Percentiles rank a stretch among this genome's conserved stretches.
These are phyloP conservation scores for Clitarchus hookeri DNA, from an alignment of 2,888 invertebrate species.

Conservation along the genomic window DNA sequence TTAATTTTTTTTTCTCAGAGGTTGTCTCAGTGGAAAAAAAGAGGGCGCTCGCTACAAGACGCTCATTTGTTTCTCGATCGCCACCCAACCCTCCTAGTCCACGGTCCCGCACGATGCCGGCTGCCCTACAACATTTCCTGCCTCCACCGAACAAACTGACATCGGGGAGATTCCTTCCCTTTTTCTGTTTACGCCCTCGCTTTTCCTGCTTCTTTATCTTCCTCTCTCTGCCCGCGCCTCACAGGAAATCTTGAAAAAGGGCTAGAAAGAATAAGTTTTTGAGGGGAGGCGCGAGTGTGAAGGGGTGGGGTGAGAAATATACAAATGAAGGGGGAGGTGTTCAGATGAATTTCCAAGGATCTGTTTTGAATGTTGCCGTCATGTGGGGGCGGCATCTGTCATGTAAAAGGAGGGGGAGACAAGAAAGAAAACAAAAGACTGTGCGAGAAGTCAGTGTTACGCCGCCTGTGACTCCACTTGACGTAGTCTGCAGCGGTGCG, in stretches of 20 bases:
- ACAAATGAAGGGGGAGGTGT: neutral
- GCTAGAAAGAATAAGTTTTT: neutral
- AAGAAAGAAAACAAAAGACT: conserved; percentile 3
- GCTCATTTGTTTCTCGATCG: conserved; percentile 1
- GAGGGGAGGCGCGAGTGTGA: neutral
- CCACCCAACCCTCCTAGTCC: neutral
- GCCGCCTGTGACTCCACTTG: neutral
- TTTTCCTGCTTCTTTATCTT: conserved; percentile 18
- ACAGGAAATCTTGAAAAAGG: neutral
- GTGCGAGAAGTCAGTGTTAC: neutral
- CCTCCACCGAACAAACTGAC: neutral
- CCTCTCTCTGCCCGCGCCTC: neutral
- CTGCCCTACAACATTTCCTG: conserved; percentile 7
- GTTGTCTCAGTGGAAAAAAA: neutral
- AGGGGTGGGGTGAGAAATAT: neutral
- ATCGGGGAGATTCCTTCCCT: neutral
- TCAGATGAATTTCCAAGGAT: conserved; percentile 22
- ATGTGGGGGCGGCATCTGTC: neutral
- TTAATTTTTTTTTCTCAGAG: neutral
- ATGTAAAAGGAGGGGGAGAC: neutral
- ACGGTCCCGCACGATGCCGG: neutral
- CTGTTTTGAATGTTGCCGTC: conserved; percentile 23
- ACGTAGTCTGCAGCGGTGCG: neutral
- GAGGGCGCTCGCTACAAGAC: neutral
- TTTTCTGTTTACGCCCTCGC: conserved; percentile 22